Evolutionary conservation across 2,888 invertebrate species (phyloP).

Genomic region (Tigriopus californicus): DNA sequence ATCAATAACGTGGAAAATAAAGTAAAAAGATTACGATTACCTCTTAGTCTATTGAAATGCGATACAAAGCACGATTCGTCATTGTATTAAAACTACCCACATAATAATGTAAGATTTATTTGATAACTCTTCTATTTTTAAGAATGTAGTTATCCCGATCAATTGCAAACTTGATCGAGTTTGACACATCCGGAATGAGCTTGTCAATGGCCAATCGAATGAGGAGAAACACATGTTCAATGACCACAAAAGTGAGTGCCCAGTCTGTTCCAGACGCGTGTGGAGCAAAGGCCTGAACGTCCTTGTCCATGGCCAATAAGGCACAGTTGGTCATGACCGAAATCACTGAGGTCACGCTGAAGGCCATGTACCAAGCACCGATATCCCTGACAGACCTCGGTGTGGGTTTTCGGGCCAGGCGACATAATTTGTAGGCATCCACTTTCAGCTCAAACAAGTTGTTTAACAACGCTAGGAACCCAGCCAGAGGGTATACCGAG

Average conservation of each 20-base stretch:
- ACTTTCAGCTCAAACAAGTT: conserved; percentile 52
- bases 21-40: too few relatives aligned
- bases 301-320: conserved; percentile 45
- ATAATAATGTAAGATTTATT: too few relatives aligned
- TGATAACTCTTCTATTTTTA: too few relatives aligned
- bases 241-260: conserved; percentile 42
- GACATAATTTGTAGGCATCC: conserved; percentile 53
- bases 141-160: conserved; percentile 21
- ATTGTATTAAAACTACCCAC: too few relatives aligned
- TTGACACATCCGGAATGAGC: conserved; percentile 48
- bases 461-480: conserved; percentile 50
- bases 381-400: conserved; percentile 44
- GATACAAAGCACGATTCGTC: too few relatives aligned
- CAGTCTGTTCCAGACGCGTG: conserved; percentile 31
- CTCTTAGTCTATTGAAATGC: too few relatives aligned
- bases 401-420: conserved; percentile 46
- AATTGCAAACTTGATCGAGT: conserved; percentile 42
- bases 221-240: conserved; percentile 47
- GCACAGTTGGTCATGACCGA: conserved; percentile 56
- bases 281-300: conserved; percentile 33
- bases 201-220: conserved; percentile 44
- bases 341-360: conserved; percentile 35
- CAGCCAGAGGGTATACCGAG: conserved; percentile 53
- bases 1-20: too few relatives aligned
- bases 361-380: conserved; percentile 42